A percentile compares a stretch with the other conserved stretches of the same genome.
These are phyloP conservation scores for Sesia bembeciformis DNA, from an alignment of 2,888 invertebrate species.

Conservation along the genomic window DNA sequence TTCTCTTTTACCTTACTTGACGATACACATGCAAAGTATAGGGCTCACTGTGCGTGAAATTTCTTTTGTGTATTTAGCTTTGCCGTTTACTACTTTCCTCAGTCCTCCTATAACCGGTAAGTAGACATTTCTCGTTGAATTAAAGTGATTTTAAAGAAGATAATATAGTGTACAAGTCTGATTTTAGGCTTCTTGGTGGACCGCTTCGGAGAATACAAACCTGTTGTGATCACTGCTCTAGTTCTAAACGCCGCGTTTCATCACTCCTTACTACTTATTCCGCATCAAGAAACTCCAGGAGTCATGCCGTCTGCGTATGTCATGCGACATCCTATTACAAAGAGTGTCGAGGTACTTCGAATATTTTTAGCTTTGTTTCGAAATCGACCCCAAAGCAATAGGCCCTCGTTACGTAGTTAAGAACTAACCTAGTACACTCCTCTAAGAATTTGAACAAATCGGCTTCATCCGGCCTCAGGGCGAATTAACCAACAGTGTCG, in stretches of 20 bases:
- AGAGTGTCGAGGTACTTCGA: slow-evolving; percentile 77
- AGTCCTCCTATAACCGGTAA: slow-evolving; percentile 88
- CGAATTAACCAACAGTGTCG: slow-evolving; percentile 56
- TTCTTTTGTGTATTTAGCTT: slow-evolving; percentile 88
- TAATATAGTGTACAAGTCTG: slow-evolving; percentile 6
- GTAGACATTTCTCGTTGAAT: slow-evolving; percentile 13
- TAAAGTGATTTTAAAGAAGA: neutral
- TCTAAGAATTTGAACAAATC: slow-evolving; percentile 72
- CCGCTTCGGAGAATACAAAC: slow-evolving; percentile 89
- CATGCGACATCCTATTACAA: slow-evolving; percentile 81
- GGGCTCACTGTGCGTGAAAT: slow-evolving; percentile 91
- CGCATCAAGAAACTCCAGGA: slow-evolving; percentile 85
- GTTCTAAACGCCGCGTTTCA: slow-evolving; percentile 86
- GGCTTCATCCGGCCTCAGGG: slow-evolving; percentile 63
- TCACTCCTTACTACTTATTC: slow-evolving; percentile 84
- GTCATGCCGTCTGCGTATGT: slow-evolving; percentile 84
- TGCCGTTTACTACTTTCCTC: slow-evolving; percentile 90
- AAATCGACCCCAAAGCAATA: slow-evolving; percentile 40
- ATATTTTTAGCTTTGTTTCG: slow-evolving; percentile 25
- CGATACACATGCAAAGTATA: slow-evolving; percentile 93
- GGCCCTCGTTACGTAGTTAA: slow-evolving; percentile 38
- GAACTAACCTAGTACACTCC: slow-evolving; percentile 39
- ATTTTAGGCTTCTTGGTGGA: slow-evolving; percentile 86
- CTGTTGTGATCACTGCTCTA: slow-evolving; percentile 85
- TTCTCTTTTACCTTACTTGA: slow-evolving; percentile 87